These are phyloP conservation scores for Helicoverpa armigera DNA, from an alignment of 1,140 invertebrate genomes.

Conservation along the genomic window DNA sequence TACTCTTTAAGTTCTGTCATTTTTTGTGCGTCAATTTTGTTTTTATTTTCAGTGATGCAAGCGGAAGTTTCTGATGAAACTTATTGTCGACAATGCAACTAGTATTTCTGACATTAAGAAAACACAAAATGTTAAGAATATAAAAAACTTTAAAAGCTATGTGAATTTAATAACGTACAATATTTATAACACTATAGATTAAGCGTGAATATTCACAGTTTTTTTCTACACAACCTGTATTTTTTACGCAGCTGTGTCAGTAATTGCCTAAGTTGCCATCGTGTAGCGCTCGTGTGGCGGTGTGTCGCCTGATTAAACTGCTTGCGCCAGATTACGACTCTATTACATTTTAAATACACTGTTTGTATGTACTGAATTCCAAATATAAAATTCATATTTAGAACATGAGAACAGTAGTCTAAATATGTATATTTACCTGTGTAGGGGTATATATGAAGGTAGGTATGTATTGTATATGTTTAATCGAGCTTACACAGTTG, in stretches of 20 bases:
- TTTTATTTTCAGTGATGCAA: neutral
- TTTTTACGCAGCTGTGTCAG: neutral
- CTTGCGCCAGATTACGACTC: conserved; percentile 49
- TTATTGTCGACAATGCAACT: neutral
- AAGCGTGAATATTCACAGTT: neutral
- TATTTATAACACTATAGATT: too few relatives aligned
- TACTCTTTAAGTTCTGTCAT: neutral
- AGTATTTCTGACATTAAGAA: too few relatives aligned
- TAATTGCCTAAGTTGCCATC: conserved; percentile 51
- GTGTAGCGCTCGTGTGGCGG: conserved; percentile 30
- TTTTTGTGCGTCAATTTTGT: neutral
- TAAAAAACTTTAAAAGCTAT: too few relatives aligned
- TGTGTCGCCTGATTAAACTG: conserved; percentile 54
- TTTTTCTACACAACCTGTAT: neutral
- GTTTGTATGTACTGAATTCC: neutral
- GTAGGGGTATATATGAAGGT: too few relatives aligned
- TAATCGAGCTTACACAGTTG: too few relatives aligned
- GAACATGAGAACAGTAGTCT: too few relatives aligned
- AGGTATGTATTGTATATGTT: too few relatives aligned
- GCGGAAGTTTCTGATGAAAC: neutral
- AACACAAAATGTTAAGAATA: too few relatives aligned
- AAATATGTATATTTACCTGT: too few relatives aligned
- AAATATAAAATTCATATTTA: neutral
- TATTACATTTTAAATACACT: conserved; percentile 49
- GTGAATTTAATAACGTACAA: too few relatives aligned